Evolutionary conservation across 2,888 invertebrate genomes (phyloP).

Genomic region (Ypsolopha scabrella): DNA sequence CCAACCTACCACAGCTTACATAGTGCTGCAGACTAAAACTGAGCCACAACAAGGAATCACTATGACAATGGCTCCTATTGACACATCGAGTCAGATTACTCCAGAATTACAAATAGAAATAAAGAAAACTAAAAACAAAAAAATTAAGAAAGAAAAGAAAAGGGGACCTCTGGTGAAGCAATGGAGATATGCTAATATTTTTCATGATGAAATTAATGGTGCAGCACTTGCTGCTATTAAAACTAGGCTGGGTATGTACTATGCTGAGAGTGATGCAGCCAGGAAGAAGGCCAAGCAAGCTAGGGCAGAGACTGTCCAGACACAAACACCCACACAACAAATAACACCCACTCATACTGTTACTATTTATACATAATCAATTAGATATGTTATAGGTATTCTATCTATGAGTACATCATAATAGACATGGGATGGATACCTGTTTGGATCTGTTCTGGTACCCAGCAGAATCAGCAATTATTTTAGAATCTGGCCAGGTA

Average conservation of each 20-base stretch:
- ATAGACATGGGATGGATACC: too few species aligned
- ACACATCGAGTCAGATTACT: slow-evolving; percentile 17
- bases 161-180: slow-evolving; percentile 63
- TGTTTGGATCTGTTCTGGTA: too few species aligned
- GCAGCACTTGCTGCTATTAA: slow-evolving; percentile 65
- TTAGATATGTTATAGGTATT: too few species aligned
- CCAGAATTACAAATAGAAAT: slow-evolving; percentile 25
- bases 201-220: slow-evolving; percentile 68
- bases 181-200: slow-evolving; percentile 69
- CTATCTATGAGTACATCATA: too few species aligned
- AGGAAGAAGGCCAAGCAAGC: slow-evolving; percentile 55
- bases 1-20: slow-evolving; percentile 52
- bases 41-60: slow-evolving; percentile 37
- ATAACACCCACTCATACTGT: slow-evolving; percentile 52
- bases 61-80: slow-evolving; percentile 30
- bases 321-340: slow-evolving; percentile 30
- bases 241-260: slow-evolving; percentile 62
- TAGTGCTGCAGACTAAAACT: slow-evolving; percentile 53
- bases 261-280: slow-evolving; percentile 62
- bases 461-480: too few species aligned
- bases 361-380: slow-evolving; percentile 39
- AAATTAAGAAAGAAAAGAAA: slow-evolving; percentile 52
- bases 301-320: slow-evolving; percentile 31
- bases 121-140: slow-evolving; percentile 30
- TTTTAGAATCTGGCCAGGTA: too few species aligned